A percentile compares a stretch with the other conserved stretches of the same genome.
Conservation (phyloP, 2,113 vertebrate species). For the Lontra canadensis region DNA sequence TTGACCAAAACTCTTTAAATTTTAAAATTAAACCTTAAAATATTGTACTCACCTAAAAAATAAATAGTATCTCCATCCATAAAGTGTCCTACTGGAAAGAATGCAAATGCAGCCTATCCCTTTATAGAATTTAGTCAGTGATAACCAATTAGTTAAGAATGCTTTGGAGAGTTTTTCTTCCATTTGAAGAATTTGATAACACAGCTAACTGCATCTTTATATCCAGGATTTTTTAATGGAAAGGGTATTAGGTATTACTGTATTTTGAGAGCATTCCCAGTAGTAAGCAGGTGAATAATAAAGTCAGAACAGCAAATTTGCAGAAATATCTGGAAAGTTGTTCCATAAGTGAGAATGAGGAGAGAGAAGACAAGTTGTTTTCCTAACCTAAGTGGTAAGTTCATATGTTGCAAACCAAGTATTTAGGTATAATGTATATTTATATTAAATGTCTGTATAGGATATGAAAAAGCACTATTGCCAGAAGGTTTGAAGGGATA, state of each 20-base stretch:
- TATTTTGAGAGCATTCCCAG: neutral
- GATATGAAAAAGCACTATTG: neutral
- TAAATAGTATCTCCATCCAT: neutral
- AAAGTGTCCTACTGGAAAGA: neutral
- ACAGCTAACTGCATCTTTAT: neutral
- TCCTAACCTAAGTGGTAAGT: slow-evolving; percentile 34
- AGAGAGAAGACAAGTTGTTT: slow-evolving; percentile 16
- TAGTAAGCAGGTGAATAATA: neutral
- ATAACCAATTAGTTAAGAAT: neutral
- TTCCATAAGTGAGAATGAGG: neutral
- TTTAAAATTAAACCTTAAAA: neutral
- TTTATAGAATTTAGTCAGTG: neutral
- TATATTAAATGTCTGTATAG: neutral
- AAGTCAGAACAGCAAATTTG: slow-evolving; percentile 5
- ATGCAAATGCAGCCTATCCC: neutral
- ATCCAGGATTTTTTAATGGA: neutral
- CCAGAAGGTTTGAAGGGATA: neutral
- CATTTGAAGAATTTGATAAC: neutral
- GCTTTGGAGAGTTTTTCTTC: neutral
- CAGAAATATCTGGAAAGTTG: neutral
- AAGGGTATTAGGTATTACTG: neutral
- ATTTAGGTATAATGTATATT: neutral
- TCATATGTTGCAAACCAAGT: neutral
- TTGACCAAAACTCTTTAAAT: slow-evolving; percentile 16
- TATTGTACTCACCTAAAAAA: neutral